Conservation (phyloP, 2,888 invertebrate genomes). For the Scaptomyza cyrtandrae region DNA sequence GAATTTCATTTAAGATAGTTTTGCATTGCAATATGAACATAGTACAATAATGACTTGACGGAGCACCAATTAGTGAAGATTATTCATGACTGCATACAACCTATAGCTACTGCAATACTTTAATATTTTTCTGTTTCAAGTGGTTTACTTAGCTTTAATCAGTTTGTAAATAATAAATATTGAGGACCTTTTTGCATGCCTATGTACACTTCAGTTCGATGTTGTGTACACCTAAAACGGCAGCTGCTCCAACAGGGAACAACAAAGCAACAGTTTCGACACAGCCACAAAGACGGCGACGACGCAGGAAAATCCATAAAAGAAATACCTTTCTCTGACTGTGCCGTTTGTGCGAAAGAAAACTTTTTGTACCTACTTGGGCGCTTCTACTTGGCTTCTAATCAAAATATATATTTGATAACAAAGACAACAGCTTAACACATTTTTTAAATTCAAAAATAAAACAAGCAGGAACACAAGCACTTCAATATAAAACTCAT, state of each 20-base stretch:
- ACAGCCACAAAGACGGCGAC: slow-evolving; percentile 41
- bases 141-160: slow-evolving; percentile 21
- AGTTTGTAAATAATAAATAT: slow-evolving; percentile 17
- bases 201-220: slow-evolving; percentile 19
- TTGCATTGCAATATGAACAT: slow-evolving; percentile 4
- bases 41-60: not conserved
- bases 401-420: slow-evolving; percentile 35
- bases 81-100: slow-evolving; percentile 23
- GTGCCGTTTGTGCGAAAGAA: slow-evolving; percentile 23
- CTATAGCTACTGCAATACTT: not conserved
- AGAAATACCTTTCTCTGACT: slow-evolving; percentile 49
- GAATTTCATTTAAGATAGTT: not conserved
- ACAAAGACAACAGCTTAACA: not conserved
- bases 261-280: slow-evolving; percentile 72
- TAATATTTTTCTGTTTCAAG: not conserved
- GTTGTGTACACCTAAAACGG: slow-evolving; percentile 56
- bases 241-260: slow-evolving; percentile 38
- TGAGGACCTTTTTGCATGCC: slow-evolving; percentile 10
- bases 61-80: slow-evolving; percentile 14
- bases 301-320: slow-evolving; percentile 58
- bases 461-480: slow-evolving; percentile 6
- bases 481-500: slow-evolving; percentile 16
- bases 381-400: slow-evolving; percentile 44
- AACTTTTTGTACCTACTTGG: slow-evolving; percentile 55
- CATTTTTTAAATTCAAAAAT: slow-evolving; percentile 7